These are phyloP conservation scores for Gymnoscopelus microlampas DNA, from an alignment of 2,797 vertebrate genomes.

Conservation along the genomic window DNA sequence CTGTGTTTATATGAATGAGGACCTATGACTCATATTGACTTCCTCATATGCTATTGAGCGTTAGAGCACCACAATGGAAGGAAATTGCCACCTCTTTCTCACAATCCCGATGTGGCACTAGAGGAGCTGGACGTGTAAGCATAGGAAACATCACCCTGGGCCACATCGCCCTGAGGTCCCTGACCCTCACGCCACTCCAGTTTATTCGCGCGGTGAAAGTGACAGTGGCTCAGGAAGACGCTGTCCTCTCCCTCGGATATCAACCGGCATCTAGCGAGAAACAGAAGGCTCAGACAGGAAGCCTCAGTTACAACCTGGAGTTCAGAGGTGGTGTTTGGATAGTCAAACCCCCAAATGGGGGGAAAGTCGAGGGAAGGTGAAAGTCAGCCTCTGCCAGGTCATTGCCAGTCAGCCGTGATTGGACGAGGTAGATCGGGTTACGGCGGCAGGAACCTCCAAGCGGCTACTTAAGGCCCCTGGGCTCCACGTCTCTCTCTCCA, in stretches of 20 bases:
- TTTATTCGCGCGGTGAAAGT: constrained; percentile 64
- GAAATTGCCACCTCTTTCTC: constrained; percentile 62
- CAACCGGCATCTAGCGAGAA: constrained; percentile 51
- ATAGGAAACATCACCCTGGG: constrained; percentile 55
- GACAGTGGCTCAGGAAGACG: constrained; percentile 62
- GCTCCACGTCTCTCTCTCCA: constrained; percentile 43
- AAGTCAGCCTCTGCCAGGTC: constrained; percentile 47
- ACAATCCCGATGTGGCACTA: constrained; percentile 49
- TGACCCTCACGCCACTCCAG: constrained; percentile 61
- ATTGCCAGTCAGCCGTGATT: constrained; percentile 53
- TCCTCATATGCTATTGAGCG: constrained; percentile 53
- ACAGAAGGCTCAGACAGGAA: constrained; percentile 60
- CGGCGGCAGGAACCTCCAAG: constrained; percentile 52
- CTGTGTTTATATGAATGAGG: constrained; percentile 56
- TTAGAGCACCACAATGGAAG: constrained; percentile 65
- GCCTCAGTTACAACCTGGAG: constrained; percentile 50
- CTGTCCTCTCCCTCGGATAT: constrained; percentile 41
- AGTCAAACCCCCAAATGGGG: constrained; percentile 48
- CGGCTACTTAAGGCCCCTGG: constrained; percentile 42
- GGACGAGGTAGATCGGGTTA: constrained; percentile 61
- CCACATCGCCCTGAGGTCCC: constrained; percentile 46
- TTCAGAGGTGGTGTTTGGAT: constrained; percentile 59
- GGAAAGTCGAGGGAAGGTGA: constrained; percentile 53
- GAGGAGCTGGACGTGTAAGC: constrained; percentile 39
- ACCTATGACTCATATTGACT: constrained; percentile 60